Conservation (phyloP, 2,797 vertebrate species). For the Arrhamphus sclerolepis region DNA sequence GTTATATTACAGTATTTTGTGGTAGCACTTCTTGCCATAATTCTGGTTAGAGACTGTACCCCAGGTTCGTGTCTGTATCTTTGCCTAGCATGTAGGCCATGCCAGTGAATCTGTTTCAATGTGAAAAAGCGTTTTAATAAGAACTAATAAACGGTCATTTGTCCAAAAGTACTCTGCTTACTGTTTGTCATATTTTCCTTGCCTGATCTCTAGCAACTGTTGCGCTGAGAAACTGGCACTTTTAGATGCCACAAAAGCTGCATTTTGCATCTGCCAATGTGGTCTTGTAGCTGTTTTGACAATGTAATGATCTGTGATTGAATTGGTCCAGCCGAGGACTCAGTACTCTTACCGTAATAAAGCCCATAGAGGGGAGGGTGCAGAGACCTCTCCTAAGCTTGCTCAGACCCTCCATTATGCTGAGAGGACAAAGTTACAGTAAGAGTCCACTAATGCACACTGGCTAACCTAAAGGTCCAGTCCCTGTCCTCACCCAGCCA, state of each 20-base stretch:
- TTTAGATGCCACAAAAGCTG: conserved; percentile 47
- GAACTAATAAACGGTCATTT: conserved; percentile 71
- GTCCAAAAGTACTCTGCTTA: conserved; percentile 60
- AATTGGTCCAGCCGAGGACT: conserved; percentile 64
- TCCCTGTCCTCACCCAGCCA: conserved; percentile 73
- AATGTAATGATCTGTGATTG: conserved; percentile 75
- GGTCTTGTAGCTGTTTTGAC: conserved; percentile 77
- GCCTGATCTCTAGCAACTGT: conserved; percentile 58
- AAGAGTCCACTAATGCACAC: conserved; percentile 71
- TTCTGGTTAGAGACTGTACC: conserved; percentile 40
- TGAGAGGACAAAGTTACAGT: conserved; percentile 71
- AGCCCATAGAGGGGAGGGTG: conserved; percentile 62
- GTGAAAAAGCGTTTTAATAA: conserved; percentile 65
- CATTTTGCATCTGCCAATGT: conserved; percentile 49
- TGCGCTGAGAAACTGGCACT: conserved; percentile 54
- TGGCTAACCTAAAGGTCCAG: conserved; percentile 62
- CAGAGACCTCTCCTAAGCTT: conserved; percentile 49
- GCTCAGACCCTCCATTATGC: conserved; percentile 67
- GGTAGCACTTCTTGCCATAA: conserved; percentile 52
- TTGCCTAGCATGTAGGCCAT: conserved; percentile 29
- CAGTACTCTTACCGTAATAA: conserved; percentile 73
- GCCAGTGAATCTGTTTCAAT: conserved; percentile 59
- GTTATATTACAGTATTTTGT: conserved; percentile 63
- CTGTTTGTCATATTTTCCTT: conserved; percentile 46
- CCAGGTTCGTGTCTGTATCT: conserved; percentile 42